These are phyloP conservation scores for Cepaea nemoralis DNA, from an alignment of 1,140 invertebrate species.

Conservation along the genomic window DNA sequence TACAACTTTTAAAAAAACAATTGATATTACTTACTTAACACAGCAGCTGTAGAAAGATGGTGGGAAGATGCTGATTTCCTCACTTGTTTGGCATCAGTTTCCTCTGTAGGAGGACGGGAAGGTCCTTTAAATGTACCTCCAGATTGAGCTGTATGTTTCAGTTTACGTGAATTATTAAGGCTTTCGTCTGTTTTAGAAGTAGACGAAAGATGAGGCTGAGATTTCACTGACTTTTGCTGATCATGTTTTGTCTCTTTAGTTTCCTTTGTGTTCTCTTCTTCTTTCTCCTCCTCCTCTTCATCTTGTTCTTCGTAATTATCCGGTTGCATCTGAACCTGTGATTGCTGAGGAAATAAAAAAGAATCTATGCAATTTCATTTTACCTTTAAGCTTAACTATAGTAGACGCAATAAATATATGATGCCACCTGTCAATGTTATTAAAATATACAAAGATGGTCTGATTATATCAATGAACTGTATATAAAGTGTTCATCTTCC, in stretches of 20 bases:
- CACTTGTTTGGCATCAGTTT: not conserved
- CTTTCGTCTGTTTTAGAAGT: not conserved
- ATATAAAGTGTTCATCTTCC: no score
- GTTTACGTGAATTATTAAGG: not conserved
- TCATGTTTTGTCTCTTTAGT: not conserved
- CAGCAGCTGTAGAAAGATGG: not conserved
- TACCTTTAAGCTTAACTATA: no score
- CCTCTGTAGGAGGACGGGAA: not conserved
- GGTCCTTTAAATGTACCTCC: conserved; percentile 23
- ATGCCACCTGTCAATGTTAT: no score
- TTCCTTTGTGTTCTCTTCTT: conserved; percentile 7
- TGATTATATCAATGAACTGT: no score
- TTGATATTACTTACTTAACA: conserved; percentile 8
- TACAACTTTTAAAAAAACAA: conserved; percentile 9
- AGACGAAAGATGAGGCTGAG: not conserved
- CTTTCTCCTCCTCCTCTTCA: conserved; percentile 51
- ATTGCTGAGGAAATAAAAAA: conserved; percentile 3
- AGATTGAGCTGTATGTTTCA: not conserved
- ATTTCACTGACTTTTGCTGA: not conserved
- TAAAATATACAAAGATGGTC: no score
- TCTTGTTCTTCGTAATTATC: conserved; percentile 54
- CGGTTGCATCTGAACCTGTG: conserved; percentile 19
- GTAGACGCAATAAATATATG: no score
- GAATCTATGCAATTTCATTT: no score
- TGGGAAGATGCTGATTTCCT: not conserved